Percentiles rank a stretch among this genome's conserved stretches.
Evolutionary conservation across 2,113 vertebrate genomes (phyloP).

Genomic region (Pollimyrus isidori): DNA sequence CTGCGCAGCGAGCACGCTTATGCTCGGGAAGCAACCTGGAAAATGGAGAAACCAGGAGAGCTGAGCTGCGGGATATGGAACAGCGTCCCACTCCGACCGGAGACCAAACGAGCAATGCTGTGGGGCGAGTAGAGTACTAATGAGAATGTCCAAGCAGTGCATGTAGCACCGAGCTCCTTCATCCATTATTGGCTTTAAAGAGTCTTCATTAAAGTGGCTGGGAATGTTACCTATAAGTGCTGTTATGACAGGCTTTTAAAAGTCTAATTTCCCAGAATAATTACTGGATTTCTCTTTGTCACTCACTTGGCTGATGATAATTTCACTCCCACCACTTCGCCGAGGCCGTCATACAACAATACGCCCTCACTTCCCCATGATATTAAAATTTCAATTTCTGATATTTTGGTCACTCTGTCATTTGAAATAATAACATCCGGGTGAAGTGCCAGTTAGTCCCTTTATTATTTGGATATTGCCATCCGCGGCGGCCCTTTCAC

Average conservation of each 20-base stretch:
- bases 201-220: conserved; percentile 12
- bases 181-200: conserved; percentile 13
- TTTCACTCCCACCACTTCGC: background rate
- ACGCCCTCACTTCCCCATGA: background rate
- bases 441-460: background rate
- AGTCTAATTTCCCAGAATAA: conserved; percentile 18
- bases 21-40: conserved; percentile 71
- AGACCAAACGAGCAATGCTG: background rate
- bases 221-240: conserved; percentile 16
- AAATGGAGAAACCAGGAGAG: conserved; percentile 12
- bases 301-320: conserved; percentile 12
- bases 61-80: background rate
- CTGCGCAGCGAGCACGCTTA: conserved; percentile 54
- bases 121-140: background rate
- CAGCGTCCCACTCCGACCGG: background rate
- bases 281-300: conserved; percentile 17
- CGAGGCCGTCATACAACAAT: background rate
- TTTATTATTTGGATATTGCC: background rate
- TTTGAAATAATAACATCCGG: background rate
- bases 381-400: background rate
- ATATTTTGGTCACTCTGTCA: conserved; percentile 1
- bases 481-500: background rate
- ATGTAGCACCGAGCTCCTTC: background rate
- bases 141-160: background rate
- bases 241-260: conserved; percentile 19